A percentile compares a stretch with the other conserved stretches of the same genome.
Evolutionary conservation across 2,113 vertebrate genomes (phyloP).

Genomic region (Siniperca knerii): DNA sequence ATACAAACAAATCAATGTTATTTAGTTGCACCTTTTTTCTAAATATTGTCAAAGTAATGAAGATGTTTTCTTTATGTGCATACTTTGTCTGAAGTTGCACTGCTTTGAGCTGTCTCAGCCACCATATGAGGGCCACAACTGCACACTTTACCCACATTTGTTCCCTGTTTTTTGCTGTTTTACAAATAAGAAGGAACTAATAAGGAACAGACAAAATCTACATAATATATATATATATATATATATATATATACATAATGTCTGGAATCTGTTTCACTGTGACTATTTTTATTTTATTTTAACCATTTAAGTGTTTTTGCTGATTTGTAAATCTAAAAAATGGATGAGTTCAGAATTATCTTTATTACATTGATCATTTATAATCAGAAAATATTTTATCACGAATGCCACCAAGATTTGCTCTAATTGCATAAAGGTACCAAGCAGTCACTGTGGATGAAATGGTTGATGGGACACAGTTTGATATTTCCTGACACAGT

Average conservation of each 20-base stretch:
- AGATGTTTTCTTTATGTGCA: not conserved
- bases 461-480: conserved; percentile 64
- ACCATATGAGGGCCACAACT: not conserved
- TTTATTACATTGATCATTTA: conserved; percentile 15
- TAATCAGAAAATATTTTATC: conserved; percentile 39
- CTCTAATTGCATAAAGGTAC: conserved; percentile 47
- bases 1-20: not conserved
- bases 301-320: not conserved
- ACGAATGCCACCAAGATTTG: conserved; percentile 13
- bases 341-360: not conserved
- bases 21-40: not conserved
- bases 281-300: not conserved
- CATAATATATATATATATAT: too few relatives aligned
- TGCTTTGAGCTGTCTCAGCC: not conserved
- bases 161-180: not conserved
- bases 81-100: not conserved
- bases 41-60: not conserved
- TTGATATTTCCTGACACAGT: conserved; percentile 67
- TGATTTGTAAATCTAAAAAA: conserved; percentile 7
- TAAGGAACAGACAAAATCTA: not conserved
- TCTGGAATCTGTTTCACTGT: too few relatives aligned
- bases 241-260: too few relatives aligned
- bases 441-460: conserved; percentile 32
- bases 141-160: not conserved
- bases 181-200: not conserved